Evolutionary conservation across 1,140 invertebrate species (phyloP), one percentile per base, ranked within the genome.

Genomic region (Metopolophium dirhodum): DNA sequence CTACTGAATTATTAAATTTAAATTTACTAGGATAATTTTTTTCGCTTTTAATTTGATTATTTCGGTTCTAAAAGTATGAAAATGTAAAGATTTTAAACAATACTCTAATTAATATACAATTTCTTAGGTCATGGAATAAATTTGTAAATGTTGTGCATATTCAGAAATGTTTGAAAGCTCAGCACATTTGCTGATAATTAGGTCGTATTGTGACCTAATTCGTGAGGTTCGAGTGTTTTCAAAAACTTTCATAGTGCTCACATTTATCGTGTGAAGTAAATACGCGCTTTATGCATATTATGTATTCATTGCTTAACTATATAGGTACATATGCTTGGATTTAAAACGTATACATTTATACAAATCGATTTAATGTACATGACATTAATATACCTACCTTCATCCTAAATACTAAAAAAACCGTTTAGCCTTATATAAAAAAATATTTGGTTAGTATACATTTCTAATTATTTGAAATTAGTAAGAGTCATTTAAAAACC

Each of bases 121-220:
- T 30, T n/a, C 23, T 23, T 85, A 88, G 47, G 45, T 49, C 41
- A 87, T 47, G 4, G 11, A n/a, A 49, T 54, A 26, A 51, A 47
- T 26, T 30, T 54, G 9, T 7, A 85, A 85, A 30, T 85, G 7
- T 11, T 41, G 41, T 85, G 37, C 83, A 88, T 49, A 8, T 49
- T 89, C 49, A 35, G 20, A 89, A 54, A 54, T 89, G 22, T 35
- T 89, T 54, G 49, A 89, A 54, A 23, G 35, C 23, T 89, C 87
- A 54, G 30, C 87, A 51, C 26, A n/a, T 18, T 88, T n/a, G 30
- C 6, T 88, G 20, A 54, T 51, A 89, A 89, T 54, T 54, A 54
- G n/a, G 35, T 89, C 8, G 49, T 20, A 89, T 37, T 35, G 22
- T 89, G 87, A 89, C 87, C 87, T 89, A 54, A 35, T 89, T 89